A percentile compares a stretch with the other conserved stretches of the same genome.
Evolutionary conservation across 2,797 vertebrate genomes (phyloP).

Genomic region (Acrossocheilus wenchowensis): DNA sequence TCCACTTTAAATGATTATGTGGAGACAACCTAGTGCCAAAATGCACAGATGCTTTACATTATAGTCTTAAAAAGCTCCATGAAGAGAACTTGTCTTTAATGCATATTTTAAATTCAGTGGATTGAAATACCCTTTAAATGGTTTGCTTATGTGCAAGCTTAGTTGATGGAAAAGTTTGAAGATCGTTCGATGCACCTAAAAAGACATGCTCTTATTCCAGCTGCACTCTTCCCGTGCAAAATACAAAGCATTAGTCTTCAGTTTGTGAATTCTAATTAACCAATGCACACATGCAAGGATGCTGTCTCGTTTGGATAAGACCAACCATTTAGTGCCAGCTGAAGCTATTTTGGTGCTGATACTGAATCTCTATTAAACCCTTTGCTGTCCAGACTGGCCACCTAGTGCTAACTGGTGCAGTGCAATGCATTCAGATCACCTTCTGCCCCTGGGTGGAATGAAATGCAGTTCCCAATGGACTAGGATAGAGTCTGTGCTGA

Average conservation of each 20-base stretch:
- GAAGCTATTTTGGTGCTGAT: slow-evolving; percentile 8
- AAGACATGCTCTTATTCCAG: not conserved
- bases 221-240: not conserved
- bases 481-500: slow-evolving; percentile 13
- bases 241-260: not conserved
- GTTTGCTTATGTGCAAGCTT: slow-evolving; percentile 8
- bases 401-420: not conserved
- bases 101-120: not conserved
- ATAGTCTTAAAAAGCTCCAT: not conserved
- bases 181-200: not conserved
- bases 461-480: slow-evolving; percentile 42
- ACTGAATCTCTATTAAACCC: not conserved
- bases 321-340: not conserved
- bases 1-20: not conserved
- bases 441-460: slow-evolving; percentile 25
- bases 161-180: not conserved
- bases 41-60: slow-evolving; percentile 32
- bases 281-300: not conserved
- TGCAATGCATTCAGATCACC: not conserved
- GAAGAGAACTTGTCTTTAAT: slow-evolving; percentile 16
- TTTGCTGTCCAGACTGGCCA: not conserved
- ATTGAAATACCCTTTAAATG: slow-evolving; percentile 4
- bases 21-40: slow-evolving; percentile 16
- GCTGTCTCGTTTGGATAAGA: not conserved
- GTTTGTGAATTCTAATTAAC: slow-evolving; percentile 1